Evolutionary conservation across 2,113 vertebrate species (phyloP).

Genomic region (Taxidea taxus): DNA sequence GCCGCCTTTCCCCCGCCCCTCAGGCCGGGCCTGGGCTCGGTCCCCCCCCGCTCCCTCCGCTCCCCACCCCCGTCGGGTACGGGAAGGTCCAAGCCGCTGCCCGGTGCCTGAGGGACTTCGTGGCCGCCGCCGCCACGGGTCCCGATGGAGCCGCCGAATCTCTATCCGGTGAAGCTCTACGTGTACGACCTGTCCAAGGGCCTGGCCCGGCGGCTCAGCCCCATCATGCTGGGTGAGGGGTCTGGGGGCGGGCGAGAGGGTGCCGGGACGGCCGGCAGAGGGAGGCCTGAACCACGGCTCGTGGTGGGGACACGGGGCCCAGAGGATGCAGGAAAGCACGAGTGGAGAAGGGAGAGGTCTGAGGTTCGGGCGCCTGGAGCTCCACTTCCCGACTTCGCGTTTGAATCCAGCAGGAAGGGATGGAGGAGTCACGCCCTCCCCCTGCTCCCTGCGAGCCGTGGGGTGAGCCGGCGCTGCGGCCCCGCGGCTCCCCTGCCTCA

Average conservation of each 20-base stretch:
- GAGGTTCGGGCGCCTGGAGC: neutral
- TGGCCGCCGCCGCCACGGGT: conserved; percentile 34
- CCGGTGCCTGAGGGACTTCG: conserved; percentile 6
- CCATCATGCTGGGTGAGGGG: conserved; percentile 92
- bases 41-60: neutral
- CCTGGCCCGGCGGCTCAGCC: conserved; percentile 93
- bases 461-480: neutral
- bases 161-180: conserved; percentile 90
- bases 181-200: conserved; percentile 96
- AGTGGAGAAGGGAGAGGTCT: neutral
- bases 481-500: neutral
- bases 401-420: neutral
- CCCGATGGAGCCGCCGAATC: conserved; percentile 79
- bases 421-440: neutral
- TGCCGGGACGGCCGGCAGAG: neutral
- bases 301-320: neutral
- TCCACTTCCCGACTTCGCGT: neutral
- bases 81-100: conserved; percentile 54
- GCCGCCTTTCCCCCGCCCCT: conserved; percentile 32
- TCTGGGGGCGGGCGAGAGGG: neutral
- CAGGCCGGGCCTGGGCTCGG: conserved; percentile 34
- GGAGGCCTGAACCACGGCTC: neutral
- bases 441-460: neutral
- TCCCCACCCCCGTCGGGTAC: conserved; percentile 25
- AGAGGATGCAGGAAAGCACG: neutral